Conservation (phyloP, 2,888 invertebrate species). For the Schizotus pectinicornis region DNA sequence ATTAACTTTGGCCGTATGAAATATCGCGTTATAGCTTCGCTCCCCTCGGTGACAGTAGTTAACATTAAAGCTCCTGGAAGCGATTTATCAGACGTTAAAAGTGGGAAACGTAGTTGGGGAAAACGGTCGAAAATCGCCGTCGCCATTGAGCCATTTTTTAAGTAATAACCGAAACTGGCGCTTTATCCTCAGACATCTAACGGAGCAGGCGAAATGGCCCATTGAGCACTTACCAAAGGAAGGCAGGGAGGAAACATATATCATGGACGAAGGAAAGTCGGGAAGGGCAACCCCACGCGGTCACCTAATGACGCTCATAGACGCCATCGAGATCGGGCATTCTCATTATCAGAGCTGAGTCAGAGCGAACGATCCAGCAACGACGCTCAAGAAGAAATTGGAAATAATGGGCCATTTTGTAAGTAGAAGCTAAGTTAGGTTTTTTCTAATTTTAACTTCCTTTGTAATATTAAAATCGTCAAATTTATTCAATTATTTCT, state of each 20-base stretch:
- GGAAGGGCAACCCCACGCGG: constrained; percentile 47
- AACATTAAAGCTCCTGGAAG: not conserved
- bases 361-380: constrained; percentile 1
- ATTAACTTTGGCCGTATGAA: constrained; percentile 6
- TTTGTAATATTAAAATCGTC: too few species aligned
- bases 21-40: not conserved
- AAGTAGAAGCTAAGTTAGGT: too few species aligned
- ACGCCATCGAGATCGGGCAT: constrained; percentile 48
- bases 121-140: constrained; percentile 17
- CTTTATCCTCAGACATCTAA: constrained; percentile 48
- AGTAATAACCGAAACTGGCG: constrained; percentile 40
- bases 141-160: constrained; percentile 33
- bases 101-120: constrained; percentile 4
- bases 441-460: too few species aligned
- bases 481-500: too few species aligned
- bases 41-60: too few species aligned
- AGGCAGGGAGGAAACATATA: constrained; percentile 49
- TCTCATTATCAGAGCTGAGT: constrained; percentile 44
- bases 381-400: too few species aligned
- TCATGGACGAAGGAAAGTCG: constrained; percentile 47
- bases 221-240: constrained; percentile 54
- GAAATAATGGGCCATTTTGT: too few species aligned
- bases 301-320: constrained; percentile 56
- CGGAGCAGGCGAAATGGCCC: constrained; percentile 57
- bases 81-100: constrained; percentile 16